Evolutionary conservation across 2,888 invertebrate species (phyloP).

Genomic region (Himalopsyche tibetana): DNA sequence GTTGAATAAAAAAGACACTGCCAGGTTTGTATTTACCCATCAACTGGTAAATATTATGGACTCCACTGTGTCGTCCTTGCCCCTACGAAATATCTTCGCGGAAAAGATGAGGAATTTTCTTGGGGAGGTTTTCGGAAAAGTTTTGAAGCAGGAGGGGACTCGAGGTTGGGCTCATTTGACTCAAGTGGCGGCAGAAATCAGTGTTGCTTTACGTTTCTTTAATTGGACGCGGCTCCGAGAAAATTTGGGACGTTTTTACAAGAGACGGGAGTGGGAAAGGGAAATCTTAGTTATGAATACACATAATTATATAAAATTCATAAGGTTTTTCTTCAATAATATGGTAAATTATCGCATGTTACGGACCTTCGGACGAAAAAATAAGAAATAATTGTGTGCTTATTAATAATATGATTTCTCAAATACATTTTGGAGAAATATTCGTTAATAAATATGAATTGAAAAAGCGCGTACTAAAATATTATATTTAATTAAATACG

Average conservation of each 20-base stretch:
- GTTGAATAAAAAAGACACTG: too few species aligned
- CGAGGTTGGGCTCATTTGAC: constrained; percentile 63
- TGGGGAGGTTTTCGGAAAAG: constrained; percentile 47
- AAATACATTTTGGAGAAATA: too few species aligned
- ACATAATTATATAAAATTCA: not conserved
- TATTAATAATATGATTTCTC: too few species aligned
- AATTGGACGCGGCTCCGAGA: constrained; percentile 61
- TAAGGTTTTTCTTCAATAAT: not conserved
- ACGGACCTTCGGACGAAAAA: too few species aligned
- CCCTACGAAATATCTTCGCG: constrained; percentile 37
- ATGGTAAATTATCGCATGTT: too few species aligned
- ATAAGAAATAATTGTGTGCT: too few species aligned
- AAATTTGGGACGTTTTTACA: constrained; percentile 32
- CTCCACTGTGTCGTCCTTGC: constrained; percentile 10
- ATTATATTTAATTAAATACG: too few species aligned
- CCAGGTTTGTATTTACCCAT: not conserved
- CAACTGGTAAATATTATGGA: not conserved
- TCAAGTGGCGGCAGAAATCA: constrained; percentile 62
- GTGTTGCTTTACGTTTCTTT: constrained; percentile 63
- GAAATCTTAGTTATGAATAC: constrained; percentile 28
- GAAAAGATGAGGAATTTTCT: constrained; percentile 43
- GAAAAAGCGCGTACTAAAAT: too few species aligned
- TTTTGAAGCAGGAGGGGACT: constrained; percentile 54
- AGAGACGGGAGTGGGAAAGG: constrained; percentile 42
- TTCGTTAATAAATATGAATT: too few species aligned